Percentiles rank a stretch among this genome's conserved stretches.
Evolutionary conservation across 1,140 invertebrate genomes (phyloP).

Genomic region (Pogonomyrmex barbatus): DNA sequence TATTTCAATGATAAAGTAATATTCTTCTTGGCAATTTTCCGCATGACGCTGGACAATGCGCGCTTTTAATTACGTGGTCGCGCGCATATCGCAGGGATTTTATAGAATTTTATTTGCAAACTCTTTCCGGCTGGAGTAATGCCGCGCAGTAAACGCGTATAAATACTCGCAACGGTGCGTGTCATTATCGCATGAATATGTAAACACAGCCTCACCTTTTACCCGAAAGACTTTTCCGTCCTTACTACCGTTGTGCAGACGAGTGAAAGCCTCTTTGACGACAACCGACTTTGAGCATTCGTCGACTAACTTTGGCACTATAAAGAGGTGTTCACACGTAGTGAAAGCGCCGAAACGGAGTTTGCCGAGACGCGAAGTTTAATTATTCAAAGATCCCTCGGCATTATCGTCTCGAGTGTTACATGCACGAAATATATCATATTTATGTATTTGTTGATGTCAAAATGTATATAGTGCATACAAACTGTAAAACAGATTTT

Average conservation of each 20-base stretch:
- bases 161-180: conserved; percentile 29
- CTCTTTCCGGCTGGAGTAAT: conserved; percentile 15
- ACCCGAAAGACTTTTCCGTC: not conserved
- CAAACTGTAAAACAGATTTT: not conserved
- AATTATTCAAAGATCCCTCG: conserved; percentile 51
- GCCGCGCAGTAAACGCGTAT: conserved; percentile 14
- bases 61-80: conserved; percentile 64
- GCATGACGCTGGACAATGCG: conserved; percentile 56
- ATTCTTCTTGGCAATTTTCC: conserved; percentile 59
- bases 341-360: conserved; percentile 9
- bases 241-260: conserved; percentile 11
- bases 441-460: not conserved
- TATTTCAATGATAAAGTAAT: conserved; percentile 72
- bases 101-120: conserved; percentile 54
- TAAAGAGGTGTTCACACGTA: conserved; percentile 35
- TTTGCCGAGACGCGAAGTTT: conserved; percentile 40
- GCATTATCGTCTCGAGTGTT: conserved; percentile 29
- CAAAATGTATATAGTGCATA: not conserved
- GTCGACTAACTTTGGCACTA: conserved; percentile 37
- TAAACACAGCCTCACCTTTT: conserved; percentile 6
- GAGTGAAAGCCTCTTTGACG: conserved; percentile 24
- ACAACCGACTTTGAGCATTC: conserved; percentile 43
- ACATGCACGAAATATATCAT: not conserved
- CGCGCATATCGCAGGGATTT: conserved; percentile 38
- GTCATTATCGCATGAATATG: conserved; percentile 50